Evolutionary conservation across 2,797 vertebrate genomes (phyloP), one percentile per base, ranked within the genome.

Genomic region (Notolabrus celidotus): DNA sequence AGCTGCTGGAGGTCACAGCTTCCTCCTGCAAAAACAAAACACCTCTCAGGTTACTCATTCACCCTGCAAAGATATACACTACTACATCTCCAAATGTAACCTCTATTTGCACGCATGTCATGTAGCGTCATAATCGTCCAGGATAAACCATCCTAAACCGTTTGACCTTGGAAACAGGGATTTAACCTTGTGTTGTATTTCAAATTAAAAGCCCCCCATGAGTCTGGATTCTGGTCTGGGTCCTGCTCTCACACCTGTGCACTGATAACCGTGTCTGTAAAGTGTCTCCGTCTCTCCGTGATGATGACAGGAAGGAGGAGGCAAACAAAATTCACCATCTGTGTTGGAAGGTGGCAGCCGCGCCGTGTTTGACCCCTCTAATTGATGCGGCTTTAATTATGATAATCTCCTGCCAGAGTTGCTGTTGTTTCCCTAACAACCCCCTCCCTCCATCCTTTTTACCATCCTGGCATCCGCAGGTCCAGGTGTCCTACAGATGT

Each of bases 311-410:
- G 64, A 68, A 65, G 56, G 80, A 66, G 67, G 70, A 79, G 80
- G 94, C 89, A 93, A 95, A 96, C 94, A 94, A 94, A 96, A 93
- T 93, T 83, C 80, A 88, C 90, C 94, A 96, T 97, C 96, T 97
- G 94, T 94, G 92, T 94, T 93, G 94, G 95, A 96, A 96, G 95
- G 92, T 93, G 90, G 94, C 92, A 93, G 93, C 90, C 93, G 92
- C 17, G 71, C 79, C 41, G 93, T 90, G 94, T 95, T 93, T 94
- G 94, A 94, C 94, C 93, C 62, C 83, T 95, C 94, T 95, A 96
- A 97, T 95, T 96, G 95, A 97, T 96, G 95, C 94, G 93, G 94
- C 95, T 96, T 96, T 97, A 96, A 96, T 96, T 96, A 97, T 96
- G 96, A 94, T 97, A 96, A 97, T 96, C 94, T 93, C 87, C 94